A percentile compares a stretch with the other conserved stretches of the same genome.
Conservation (phyloP, 2,113 vertebrate species). For the Tragelaphus scriptus region DNA sequence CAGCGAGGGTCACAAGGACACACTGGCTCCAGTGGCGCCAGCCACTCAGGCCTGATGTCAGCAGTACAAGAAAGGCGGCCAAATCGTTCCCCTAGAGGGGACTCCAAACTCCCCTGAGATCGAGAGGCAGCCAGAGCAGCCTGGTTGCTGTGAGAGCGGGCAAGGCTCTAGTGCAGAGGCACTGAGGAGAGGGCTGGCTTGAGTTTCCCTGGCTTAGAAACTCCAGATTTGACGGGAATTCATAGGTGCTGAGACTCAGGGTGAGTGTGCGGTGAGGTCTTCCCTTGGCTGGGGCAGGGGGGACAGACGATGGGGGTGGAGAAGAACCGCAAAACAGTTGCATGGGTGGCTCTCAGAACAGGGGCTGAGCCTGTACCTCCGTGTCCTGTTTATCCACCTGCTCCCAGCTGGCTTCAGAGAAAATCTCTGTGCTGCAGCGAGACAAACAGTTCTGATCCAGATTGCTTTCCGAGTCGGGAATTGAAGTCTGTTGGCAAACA, state of each 20-base stretch:
- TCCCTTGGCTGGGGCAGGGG: conserved; percentile 25
- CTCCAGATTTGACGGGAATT: not conserved
- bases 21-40: not conserved
- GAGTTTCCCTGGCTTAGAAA: conserved; percentile 67
- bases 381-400: conserved; percentile 99
- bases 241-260: not conserved
- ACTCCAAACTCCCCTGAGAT: not conserved
- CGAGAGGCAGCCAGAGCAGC: conserved; percentile 15
- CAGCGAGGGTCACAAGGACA: not conserved
- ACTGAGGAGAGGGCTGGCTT: conserved; percentile 34
- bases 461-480: conserved; percentile 95
- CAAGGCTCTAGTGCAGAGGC: conserved; percentile 4
- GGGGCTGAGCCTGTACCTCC: conserved; percentile 88
- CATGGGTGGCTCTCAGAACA: conserved; percentile 66
- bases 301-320: conserved; percentile 22
- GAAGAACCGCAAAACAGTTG: conserved; percentile 30
- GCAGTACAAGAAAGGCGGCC: conserved; percentile 51
- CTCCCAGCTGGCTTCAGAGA: conserved; percentile 99
- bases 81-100: conserved; percentile 18
- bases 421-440: conserved; percentile 97
- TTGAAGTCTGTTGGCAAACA: conserved; percentile 92
- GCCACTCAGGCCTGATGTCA: conserved; percentile 3
- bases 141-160: not conserved
- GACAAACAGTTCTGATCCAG: conserved; percentile 97
- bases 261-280: not conserved